Evolutionary conservation across 2,797 vertebrate species (phyloP).

Genomic region (Cichlasoma orientale): DNA sequence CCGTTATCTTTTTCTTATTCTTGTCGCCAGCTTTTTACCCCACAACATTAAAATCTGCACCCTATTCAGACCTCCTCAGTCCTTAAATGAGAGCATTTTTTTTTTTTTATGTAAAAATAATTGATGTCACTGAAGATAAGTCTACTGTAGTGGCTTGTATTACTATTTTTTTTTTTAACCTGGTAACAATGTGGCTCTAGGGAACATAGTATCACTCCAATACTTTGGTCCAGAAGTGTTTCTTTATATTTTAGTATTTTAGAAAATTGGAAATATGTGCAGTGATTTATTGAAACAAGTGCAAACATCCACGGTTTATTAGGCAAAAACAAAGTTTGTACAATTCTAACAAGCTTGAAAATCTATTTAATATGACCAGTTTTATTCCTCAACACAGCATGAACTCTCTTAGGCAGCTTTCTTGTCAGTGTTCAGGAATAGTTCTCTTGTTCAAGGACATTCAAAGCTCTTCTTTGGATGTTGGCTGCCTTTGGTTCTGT

Average conservation of each 20-base stretch:
- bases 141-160: too few species aligned
- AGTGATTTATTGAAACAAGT: neutral
- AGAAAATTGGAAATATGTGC: neutral
- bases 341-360: neutral
- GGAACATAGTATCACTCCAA: too few species aligned
- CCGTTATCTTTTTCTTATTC: slow-evolving; percentile 33
- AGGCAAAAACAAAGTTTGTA: neutral
- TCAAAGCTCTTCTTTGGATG: neutral
- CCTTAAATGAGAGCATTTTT: neutral
- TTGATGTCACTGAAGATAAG: too few species aligned
- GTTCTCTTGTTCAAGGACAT: neutral
- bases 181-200: too few species aligned
- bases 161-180: too few species aligned
- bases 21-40: slow-evolving; percentile 7
- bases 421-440: neutral
- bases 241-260: neutral
- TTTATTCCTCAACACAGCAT: neutral
- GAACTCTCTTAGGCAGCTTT: neutral
- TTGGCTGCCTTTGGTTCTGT: neutral
- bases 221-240: too few species aligned
- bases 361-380: neutral
- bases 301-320: neutral
- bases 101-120: neutral
- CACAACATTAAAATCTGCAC: neutral
- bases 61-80: neutral